A percentile compares a stretch with the other conserved stretches of the same genome.
Evolutionary conservation across 1,140 invertebrate genomes (phyloP).

Genomic region (Solen grandis): DNA sequence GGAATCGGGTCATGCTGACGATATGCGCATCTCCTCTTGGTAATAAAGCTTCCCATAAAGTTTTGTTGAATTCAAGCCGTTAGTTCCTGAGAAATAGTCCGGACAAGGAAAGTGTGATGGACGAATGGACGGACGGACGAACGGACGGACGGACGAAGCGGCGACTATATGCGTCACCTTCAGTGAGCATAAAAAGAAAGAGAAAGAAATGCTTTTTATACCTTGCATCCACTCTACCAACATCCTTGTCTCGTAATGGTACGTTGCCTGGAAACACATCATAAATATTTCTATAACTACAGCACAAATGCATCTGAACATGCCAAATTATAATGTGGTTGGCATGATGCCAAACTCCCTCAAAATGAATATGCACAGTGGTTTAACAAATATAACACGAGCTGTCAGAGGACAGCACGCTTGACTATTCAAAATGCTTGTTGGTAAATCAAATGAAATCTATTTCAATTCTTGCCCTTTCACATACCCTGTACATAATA

Average conservation of each 20-base stretch:
- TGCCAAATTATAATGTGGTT: too few relatives aligned
- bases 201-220: slow-evolving; percentile 22
- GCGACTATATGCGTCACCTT: neutral
- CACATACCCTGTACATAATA: too few relatives aligned
- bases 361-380: too few relatives aligned
- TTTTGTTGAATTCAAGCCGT: neutral
- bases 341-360: too few relatives aligned
- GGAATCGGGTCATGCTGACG: too few relatives aligned
- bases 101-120: too few relatives aligned
- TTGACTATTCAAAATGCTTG: too few relatives aligned
- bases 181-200: neutral
- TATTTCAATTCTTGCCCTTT: too few relatives aligned
- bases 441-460: too few relatives aligned
- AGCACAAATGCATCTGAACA: neutral
- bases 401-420: too few relatives aligned
- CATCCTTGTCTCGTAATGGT: slow-evolving; percentile 48
- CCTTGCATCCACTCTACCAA: slow-evolving; percentile 49
- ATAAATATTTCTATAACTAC: neutral
- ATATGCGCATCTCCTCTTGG: neutral
- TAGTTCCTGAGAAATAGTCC: neutral
- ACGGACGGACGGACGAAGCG: neutral
- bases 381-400: too few relatives aligned
- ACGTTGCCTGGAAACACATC: slow-evolving; percentile 26
- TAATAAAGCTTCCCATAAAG: neutral
- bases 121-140: too few relatives aligned